Base-by-base conservation (phyloP, 30 jellyfish, hydroid and myxozoan genomes). In the Clytia hemisphaerica region DNA sequence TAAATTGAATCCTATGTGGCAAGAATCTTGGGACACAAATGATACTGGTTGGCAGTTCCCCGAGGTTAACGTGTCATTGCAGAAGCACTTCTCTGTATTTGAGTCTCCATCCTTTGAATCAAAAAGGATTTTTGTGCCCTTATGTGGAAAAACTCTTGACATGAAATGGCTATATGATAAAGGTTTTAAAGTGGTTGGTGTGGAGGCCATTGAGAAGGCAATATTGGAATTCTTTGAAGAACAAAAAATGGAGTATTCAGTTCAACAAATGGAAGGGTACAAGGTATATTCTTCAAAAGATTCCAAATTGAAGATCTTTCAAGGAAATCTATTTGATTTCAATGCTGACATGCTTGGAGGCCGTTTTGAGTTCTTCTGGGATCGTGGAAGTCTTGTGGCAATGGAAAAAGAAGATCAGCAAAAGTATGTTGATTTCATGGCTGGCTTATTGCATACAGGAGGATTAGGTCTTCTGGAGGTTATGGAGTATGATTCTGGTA, bases 171-270 rank as follows among this genome's bases (percentile, higher is more conserved):
- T 34, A 21, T 61, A 2, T 44, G 80, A 84, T 12, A 53, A 71
- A 63, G 95, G 95, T 32, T 83, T 76, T 34, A 15, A 28, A 10
- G 95, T 77, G 3, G 73, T 78, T 47, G 95, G 95, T 21, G 95
- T 84, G 14, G 95, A 84, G 30, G 72, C 79, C 2, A 33, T 73
- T 51, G 88, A 76, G 10, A 59, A 32, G 15, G 93, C 93, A 18
- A 73, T 68, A 1, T 51, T 50, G 53, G 53, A 36, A 1, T 84
- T 84, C 63, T 84, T 84, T 61, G 45, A 70, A 72, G 79, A 63
- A 28, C 33, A 61, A 44, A 24, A 38, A 12, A 45, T 83, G 32
- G 77, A 67, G 32, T 81, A 81, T 77, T 60, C 82, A 12, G 61
- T 71, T 75, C 87, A 60, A 36, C 42, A 32, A 9, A 27, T 35